A percentile compares a stretch with the other conserved stretches of the same genome.
Evolutionary conservation across 2,113 vertebrate genomes (phyloP).

Genomic region (Neogobius melanostomus): DNA sequence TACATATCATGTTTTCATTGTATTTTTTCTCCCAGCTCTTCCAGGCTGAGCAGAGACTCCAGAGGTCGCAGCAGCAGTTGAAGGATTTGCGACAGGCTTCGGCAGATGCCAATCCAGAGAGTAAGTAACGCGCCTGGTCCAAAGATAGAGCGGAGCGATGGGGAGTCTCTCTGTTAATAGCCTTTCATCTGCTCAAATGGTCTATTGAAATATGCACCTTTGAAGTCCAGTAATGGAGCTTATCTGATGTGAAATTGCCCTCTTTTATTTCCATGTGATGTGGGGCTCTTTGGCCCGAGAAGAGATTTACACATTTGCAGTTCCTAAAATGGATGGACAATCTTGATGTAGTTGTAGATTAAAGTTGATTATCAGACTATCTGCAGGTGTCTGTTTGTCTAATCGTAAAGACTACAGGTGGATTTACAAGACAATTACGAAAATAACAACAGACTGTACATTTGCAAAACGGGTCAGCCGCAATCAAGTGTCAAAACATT

Average conservation of each 20-base stretch:
- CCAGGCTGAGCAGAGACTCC: conserved; percentile 88
- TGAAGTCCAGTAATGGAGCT: conserved; percentile 43
- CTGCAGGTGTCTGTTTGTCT: background rate
- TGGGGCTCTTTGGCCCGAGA: conserved; percentile 8
- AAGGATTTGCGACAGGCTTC: conserved; percentile 90
- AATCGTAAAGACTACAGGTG: background rate
- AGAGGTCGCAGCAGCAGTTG: conserved; percentile 88
- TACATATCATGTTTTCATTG: conserved; percentile 6
- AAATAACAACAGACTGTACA: background rate
- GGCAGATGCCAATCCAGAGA: conserved; percentile 91
- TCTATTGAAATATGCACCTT: conserved; percentile 48
- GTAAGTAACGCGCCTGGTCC: conserved; percentile 77
- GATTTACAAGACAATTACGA: background rate
- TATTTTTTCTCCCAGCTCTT: conserved; percentile 80
- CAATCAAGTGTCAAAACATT: background rate
- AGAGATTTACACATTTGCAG: conserved; percentile 59
- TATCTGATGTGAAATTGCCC: conserved; percentile 30
- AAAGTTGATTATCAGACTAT: conserved; percentile 18
- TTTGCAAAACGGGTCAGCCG: background rate
- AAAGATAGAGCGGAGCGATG: conserved; percentile 27
- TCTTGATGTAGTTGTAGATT: conserved; percentile 17
- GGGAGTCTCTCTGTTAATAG: conserved; percentile 38
- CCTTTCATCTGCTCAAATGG: conserved; percentile 47
- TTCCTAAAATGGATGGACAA: conserved; percentile 41
- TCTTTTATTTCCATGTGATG: conserved; percentile 26